Percentiles rank a stretch among this genome's conserved stretches.
Evolutionary conservation across 2,888 invertebrate species (phyloP).

Genomic region (Tridacna gigas): DNA sequence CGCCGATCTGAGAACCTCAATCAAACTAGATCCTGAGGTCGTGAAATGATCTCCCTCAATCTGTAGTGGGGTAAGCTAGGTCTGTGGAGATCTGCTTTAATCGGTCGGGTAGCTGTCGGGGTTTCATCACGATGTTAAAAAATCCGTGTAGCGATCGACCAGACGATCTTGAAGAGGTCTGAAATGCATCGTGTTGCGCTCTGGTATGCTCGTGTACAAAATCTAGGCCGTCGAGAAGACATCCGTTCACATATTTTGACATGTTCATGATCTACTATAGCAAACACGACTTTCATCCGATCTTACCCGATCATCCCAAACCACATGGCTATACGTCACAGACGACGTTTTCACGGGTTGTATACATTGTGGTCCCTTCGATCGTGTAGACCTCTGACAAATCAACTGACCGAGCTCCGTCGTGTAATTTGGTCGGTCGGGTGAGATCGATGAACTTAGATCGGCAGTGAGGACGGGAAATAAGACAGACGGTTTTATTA

Average conservation of each 20-base stretch:
- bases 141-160: not conserved
- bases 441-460: too few species aligned
- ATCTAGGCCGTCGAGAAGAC: not conserved
- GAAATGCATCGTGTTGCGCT: not conserved
- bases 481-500: too few species aligned
- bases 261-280: not conserved
- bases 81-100: not conserved
- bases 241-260: not conserved
- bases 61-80: not conserved
- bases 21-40: slow-evolving; percentile 11
- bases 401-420: not conserved
- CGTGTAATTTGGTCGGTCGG: too few species aligned
- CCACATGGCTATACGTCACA: too few species aligned
- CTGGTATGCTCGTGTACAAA: slow-evolving; percentile 15
- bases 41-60: slow-evolving; percentile 6
- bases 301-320: too few species aligned
- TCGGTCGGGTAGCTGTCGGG: not conserved
- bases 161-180: not conserved
- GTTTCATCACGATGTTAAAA: too few species aligned
- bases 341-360: too few species aligned
- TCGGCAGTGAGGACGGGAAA: too few species aligned
- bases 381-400: not conserved
- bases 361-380: not conserved
- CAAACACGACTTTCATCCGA: too few species aligned
- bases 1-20: slow-evolving; percentile 14